Percentiles rank a stretch among this genome's conserved stretches.
Evolutionary conservation across 2,797 vertebrate genomes (phyloP).

Genomic region (Acipenser transmontanus): DNA sequence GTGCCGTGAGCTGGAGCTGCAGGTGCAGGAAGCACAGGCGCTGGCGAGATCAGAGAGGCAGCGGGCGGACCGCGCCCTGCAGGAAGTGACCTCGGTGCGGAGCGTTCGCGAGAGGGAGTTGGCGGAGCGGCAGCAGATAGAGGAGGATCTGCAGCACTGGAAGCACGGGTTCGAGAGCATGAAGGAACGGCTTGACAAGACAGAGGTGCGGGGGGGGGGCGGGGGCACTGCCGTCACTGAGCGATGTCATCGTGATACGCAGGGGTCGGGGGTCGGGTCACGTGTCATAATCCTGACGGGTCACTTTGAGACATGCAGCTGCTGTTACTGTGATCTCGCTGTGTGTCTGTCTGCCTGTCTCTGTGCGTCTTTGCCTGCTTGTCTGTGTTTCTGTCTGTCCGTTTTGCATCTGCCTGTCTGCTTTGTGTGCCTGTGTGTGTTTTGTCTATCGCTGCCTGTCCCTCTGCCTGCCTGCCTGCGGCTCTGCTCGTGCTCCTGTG

Average conservation of each 20-base stretch:
- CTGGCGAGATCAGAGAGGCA: constrained; percentile 9
- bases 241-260: too few species aligned
- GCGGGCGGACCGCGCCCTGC: constrained; percentile 10
- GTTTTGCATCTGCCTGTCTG: too few species aligned
- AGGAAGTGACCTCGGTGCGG: too few species aligned
- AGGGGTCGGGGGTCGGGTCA: too few species aligned
- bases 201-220: constrained; percentile 32
- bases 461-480: not conserved
- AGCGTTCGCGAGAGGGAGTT: constrained; percentile 18
- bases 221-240: too few species aligned
- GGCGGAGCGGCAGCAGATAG: constrained; percentile 1
- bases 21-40: constrained; percentile 17
- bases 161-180: accelerated
- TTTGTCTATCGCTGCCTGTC: not conserved
- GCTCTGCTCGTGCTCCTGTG: too few species aligned
- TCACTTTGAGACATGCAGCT: not conserved
- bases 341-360: too few species aligned
- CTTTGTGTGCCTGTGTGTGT: not conserved
- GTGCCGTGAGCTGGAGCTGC: constrained; percentile 23
- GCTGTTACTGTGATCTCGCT: too few species aligned
- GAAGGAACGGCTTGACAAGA: constrained; percentile 20
- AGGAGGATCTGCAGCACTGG: constrained; percentile 24
- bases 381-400: too few species aligned
- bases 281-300: too few species aligned
- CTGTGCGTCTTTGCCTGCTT: too few species aligned